Evolutionary conservation across 2,113 vertebrate genomes (phyloP), one percentile per base, ranked within the genome.

Genomic region (Callopanchax toddi): DNA sequence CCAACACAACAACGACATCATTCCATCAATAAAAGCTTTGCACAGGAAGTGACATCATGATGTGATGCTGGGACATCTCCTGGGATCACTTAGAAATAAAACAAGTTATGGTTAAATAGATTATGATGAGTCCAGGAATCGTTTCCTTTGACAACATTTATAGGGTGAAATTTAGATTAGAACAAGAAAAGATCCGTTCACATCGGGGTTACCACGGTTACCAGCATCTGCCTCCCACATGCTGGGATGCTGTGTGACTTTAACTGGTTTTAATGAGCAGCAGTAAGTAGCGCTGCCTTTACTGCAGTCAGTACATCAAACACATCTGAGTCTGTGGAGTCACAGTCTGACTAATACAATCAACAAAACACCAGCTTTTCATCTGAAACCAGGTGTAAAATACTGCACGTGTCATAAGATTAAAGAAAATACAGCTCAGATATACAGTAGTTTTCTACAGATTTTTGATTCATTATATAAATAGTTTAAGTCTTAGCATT

Each of bases 211-310:
- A 39, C 36, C 62, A 72, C 4, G 44, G 23, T 45, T n/a, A 83
- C 29, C 37, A 58, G 60, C 88, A 89, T 86, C 74, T 91, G 91
- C 56, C 66, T 62, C 72, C 67, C 83, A 89, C 76, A 86, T 91
- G 81, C 72, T 52, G 56, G 59, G 60, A 82, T 45, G 63, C 37
- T 58, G 48, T 60, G 65, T 53, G 67, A 60, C 53, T 71, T 85
- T 55, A 83, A 76, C 66, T 67, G 54, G 29, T 60, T 79, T 74
- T 83, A 88, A 87, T 78, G 72, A 86, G 72, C 21, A 26, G 36
- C 20, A 42, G 74, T 39, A 56, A 36, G 52, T 49, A 21, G 59
- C 58, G 46, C 22, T 39, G 46, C 34, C 57, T 84, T 74, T 45
- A 63, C 50, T 67, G 69, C 59, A 79, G 71, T 81, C 83, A 81